Conservation (phyloP, 2,888 invertebrate species). For the Phrixothrix hirtus region DNA sequence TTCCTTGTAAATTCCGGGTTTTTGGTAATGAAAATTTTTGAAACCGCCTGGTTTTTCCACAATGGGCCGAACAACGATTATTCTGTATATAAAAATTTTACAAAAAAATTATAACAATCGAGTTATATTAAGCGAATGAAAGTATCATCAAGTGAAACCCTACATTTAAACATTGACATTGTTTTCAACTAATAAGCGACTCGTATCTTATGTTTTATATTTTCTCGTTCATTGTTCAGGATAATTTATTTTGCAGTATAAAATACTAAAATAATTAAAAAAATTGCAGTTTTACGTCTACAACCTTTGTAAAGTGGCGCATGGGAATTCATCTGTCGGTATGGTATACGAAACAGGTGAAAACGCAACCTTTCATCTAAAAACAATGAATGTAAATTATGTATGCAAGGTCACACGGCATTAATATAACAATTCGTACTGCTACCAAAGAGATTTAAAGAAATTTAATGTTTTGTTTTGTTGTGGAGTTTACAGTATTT, state of each 20-base stretch:
- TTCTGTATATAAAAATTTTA: too few relatives aligned
- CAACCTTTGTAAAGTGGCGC: conserved; percentile 13
- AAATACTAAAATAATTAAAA: conserved; percentile 3
- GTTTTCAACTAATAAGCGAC: too few relatives aligned
- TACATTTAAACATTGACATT: too few relatives aligned
- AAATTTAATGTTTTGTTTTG: neutral
- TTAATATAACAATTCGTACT: conserved; percentile 8
- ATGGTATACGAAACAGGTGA: conserved; percentile 23
- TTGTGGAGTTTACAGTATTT: too few relatives aligned
- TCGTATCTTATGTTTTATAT: neutral
- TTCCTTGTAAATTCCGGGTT: too few relatives aligned
- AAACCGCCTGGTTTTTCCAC: too few relatives aligned
- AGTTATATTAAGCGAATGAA: too few relatives aligned
- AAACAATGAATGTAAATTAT: conserved; percentile 25
- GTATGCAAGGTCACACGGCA: conserved; percentile 28
- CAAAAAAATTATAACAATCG: too few relatives aligned
- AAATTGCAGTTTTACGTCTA: neutral
- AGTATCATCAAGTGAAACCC: too few relatives aligned
- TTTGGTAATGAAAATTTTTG: too few relatives aligned
- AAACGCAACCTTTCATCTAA: conserved; percentile 29
- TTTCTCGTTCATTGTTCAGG: neutral
- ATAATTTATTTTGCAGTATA: neutral
- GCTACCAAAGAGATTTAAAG: neutral
- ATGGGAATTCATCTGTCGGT: conserved; percentile 19
- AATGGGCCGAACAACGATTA: too few relatives aligned